Conservation (phyloP, 2,797 vertebrate genomes). For the Carduelis carduelis region DNA sequence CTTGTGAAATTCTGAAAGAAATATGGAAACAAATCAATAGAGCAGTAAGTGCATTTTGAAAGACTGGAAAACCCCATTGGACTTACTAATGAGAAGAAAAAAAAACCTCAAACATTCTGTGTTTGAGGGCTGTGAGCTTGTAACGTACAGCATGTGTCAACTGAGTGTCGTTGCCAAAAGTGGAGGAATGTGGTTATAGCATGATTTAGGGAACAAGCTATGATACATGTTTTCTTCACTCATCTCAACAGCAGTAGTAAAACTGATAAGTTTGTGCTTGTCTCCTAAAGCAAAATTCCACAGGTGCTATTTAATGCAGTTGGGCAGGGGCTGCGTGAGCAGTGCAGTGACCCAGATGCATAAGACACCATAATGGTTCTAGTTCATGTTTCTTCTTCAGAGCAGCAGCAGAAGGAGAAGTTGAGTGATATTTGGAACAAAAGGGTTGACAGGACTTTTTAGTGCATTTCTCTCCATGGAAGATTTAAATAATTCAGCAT, state of each 20-base stretch:
- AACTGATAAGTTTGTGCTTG: background rate
- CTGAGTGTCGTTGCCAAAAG: background rate
- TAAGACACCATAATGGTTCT: background rate
- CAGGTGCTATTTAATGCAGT: background rate
- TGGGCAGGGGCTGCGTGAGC: rapidly evolving
- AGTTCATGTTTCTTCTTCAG: background rate
- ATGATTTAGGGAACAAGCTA: background rate
- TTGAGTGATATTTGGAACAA: background rate
- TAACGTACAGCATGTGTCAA: background rate
- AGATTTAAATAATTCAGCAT: background rate
- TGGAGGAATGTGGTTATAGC: background rate
- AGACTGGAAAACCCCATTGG: slow-evolving; percentile 9
- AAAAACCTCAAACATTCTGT: background rate
- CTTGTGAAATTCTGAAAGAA: slow-evolving; percentile 56
- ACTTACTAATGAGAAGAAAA: background rate
- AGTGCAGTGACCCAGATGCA: background rate
- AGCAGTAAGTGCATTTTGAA: background rate
- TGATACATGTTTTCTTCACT: background rate
- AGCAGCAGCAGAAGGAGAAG: background rate
- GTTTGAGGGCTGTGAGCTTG: background rate
- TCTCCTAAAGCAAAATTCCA: background rate
- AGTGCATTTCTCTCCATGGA: background rate
- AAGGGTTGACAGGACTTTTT: background rate
- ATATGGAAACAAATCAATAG: slow-evolving; percentile 13
- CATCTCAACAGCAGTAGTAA: background rate